A percentile compares a stretch with the other conserved stretches of the same genome.
Conservation (phyloP, 2,113 vertebrate genomes). For the Tenrec ecaudatus region DNA sequence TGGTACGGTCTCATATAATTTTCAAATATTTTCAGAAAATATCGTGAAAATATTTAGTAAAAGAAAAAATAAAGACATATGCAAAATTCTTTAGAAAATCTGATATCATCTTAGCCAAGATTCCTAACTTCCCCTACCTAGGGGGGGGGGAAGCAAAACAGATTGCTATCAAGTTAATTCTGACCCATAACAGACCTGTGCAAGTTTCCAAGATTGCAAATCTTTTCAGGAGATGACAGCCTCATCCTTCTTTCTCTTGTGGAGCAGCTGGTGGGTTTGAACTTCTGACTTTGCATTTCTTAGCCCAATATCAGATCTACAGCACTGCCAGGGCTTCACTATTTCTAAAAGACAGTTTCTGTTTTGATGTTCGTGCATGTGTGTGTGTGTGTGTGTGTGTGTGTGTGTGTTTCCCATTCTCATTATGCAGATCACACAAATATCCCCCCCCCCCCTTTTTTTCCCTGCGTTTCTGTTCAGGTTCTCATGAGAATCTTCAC, state of each 20-base stretch:
- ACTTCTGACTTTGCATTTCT: too few relatives aligned
- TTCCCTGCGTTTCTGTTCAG: neutral
- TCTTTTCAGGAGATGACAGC: too few relatives aligned
- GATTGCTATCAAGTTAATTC: too few relatives aligned
- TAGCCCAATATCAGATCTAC: too few relatives aligned
- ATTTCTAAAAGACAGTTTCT: too few relatives aligned
- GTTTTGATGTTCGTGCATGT: neutral
- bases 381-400: too few relatives aligned
- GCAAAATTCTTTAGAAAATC: slow-evolving; percentile 42
- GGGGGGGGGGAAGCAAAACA: too few relatives aligned
- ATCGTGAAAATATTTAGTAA: neutral
- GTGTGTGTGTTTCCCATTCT: neutral
- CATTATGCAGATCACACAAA: neutral
- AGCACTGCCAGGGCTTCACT: too few relatives aligned
- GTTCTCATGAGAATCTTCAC: neutral
- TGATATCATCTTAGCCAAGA: neutral
- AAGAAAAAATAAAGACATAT: neutral
- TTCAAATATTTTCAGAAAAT: slow-evolving; percentile 12
- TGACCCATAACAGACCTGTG: too few relatives aligned
- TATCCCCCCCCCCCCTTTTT: neutral
- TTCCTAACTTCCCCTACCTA: neutral
- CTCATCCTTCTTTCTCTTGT: too few relatives aligned
- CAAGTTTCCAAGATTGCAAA: too few relatives aligned
- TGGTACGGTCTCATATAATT: neutral
- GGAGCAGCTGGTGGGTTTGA: too few relatives aligned